Base-by-base conservation (phyloP, 30 jellyfish, hydroid and myxozoan genomes). In the Chrysaora quinquecirrha region DNA sequence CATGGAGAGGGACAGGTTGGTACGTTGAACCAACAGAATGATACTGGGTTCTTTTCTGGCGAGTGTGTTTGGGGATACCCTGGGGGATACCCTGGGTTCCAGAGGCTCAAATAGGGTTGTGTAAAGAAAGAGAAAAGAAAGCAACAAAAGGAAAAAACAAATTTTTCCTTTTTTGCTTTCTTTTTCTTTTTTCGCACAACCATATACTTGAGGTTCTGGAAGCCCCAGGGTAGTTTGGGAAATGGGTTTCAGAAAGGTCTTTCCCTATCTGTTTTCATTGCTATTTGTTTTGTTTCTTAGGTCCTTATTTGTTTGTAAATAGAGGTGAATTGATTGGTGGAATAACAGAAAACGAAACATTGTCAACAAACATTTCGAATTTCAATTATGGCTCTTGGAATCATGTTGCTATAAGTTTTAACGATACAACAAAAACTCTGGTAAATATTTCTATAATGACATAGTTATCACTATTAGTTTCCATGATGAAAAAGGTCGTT, bases 311-410 rank as follows among this genome's bases (percentile, higher is more conserved):
- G 48, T 67, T 49, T 18, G 69, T 79, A 22, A 38, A 46, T 6
- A 66, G 82, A 64, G 90, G 90, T 4, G 56, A 67, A 23, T 35
- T 79, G 63, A 3, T 14, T 1, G 80, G 73, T 20, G 90, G 90
- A 20, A 61, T 79, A n/a, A 35, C 90, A 1, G 34, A 7, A 34
- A 79, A 65, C 64, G 62, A 64, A 29, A 64, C 90, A 0, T 35
- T 79, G 48, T 38, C 75, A 31, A 64, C 90, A 48, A 48, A 10
- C 30, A 10, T 65, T 3, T 35, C 90, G n/a, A 18, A 12, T 34
- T 79, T 63, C 48, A 48, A 79, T 29, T 79, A 62, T 25, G 90
- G 90, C 23, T 18, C 48, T 54, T 79, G 90, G 90, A 79, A 79
- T 64, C 90, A 79, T 27, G 23, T 79, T 20, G 90, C 90, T 1